Evolutionary conservation across 2,888 invertebrate genomes (phyloP), one percentile per base, ranked within the genome.

Genomic region (Harpalus rufipes): DNA sequence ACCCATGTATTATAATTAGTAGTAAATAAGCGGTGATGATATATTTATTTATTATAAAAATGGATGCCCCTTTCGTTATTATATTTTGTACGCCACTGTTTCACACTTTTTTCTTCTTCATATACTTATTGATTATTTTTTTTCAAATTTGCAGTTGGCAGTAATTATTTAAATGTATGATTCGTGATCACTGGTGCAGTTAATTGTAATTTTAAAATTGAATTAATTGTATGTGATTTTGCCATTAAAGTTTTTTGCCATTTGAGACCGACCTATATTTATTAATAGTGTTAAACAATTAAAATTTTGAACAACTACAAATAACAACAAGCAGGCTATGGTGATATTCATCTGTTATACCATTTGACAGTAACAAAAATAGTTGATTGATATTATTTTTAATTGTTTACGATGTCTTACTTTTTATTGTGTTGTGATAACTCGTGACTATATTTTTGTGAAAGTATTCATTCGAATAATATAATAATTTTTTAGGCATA

Each of bases 401-500:
- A 32, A 32, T 32, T 3, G 32, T 32, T 32, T 32, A 32, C 5
- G 32, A 32, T 32, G 32, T 32, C 5, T 32, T 32, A 59, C 59
- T 7, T 59, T 59, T 58, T 10, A 58, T 0, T 51, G 44, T 51
- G 8, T 10, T 12, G 44, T 51, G 44, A 32, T 32, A 4, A 32
- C 1, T 32, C 32, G 44, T 59, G 59, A 59, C 10, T 14, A 32
- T 63, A n/a, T 68, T 68, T 44, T 74, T 74, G 72, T 74, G 72
- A 74, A 74, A 74, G 72, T 44, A 18, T 74, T 74, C 18, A 68
- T 51, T 74, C 72, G 68, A 74, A 44, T n/a, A n/a, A n/a, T n/a
- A 74, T 74, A 21, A 21, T 74, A 18, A 72, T 16, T 74, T 74
- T 74, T 44, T 7, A 51, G 51, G 44, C 51, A 44, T 74, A 51